phyloP scores from a whole-genome alignment of 37 sponge, comb jelly and placozoan species.

The Chondrosia reniformis region DNA sequence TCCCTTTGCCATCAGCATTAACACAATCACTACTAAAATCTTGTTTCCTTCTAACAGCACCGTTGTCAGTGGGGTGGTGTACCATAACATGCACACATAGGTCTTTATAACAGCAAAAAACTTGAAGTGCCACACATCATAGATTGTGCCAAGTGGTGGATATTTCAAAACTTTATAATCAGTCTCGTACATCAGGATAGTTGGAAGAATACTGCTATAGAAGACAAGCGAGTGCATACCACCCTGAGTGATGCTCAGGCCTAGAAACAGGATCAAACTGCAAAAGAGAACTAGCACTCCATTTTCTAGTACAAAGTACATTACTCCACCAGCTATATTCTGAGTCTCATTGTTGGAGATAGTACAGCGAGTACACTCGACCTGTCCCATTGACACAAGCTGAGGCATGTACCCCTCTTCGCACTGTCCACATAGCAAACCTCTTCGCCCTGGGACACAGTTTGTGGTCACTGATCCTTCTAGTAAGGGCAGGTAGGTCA shows the following conservation, averaged over 20 bases:
- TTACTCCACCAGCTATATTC: slow-evolving; percentile 23
- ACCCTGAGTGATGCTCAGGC: slow-evolving; percentile 33
- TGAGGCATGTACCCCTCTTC: slow-evolving; percentile 14
- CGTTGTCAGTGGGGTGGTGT: neutral
- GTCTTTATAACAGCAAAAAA: slow-evolving; percentile 25
- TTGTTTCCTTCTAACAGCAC: slow-evolving; percentile 11
- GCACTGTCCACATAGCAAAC: slow-evolving; percentile 23
- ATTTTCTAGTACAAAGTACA: slow-evolving; percentile 28
- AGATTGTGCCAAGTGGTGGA: neutral
- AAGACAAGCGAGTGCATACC: slow-evolving; percentile 54
- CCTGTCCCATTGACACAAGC: slow-evolving; percentile 16
- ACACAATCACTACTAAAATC: neutral
- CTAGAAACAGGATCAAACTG: slow-evolving; percentile 23
- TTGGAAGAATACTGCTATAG: slow-evolving; percentile 46
- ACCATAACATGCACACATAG: slow-evolving; percentile 17
- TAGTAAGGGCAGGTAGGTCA: neutral
- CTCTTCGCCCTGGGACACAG: neutral
- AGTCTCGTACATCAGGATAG: neutral
- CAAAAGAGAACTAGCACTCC: slow-evolving; percentile 30
- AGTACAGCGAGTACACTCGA: slow-evolving; percentile 8
- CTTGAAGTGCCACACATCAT: slow-evolving; percentile 56
- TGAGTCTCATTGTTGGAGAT: neutral
- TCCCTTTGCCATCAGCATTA: neutral
- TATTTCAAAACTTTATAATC: neutral
- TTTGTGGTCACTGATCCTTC: neutral